These are phyloP conservation scores for Suricata suricatta DNA, from an alignment of 2,113 vertebrate genomes.

Conservation along the genomic window DNA sequence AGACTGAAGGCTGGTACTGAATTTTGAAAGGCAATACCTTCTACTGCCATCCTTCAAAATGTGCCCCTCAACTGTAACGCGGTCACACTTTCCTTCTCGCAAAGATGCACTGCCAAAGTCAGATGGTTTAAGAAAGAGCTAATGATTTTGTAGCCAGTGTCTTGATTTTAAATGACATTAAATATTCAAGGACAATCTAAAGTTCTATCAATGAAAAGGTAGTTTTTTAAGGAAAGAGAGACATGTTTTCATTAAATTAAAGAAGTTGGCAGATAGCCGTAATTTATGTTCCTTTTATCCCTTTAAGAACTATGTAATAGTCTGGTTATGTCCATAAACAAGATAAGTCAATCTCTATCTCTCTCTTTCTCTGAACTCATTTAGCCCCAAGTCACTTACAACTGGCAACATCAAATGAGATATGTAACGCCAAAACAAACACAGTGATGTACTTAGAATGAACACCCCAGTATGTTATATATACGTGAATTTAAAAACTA, in stretches of 20 bases:
- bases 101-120: constrained; percentile 20
- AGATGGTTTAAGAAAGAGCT: constrained; percentile 55
- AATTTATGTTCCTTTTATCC: background rate
- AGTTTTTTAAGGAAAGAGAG: background rate
- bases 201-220: constrained; percentile 23
- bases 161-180: constrained; percentile 40
- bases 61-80: background rate
- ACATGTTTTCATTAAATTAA: constrained; percentile 24
- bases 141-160: constrained; percentile 20
- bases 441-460: background rate
- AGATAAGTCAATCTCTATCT: background rate
- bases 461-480: background rate
- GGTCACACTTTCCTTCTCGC: constrained; percentile 65
- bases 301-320: background rate
- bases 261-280: background rate
- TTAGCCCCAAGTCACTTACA: background rate
- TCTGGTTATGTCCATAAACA: background rate
- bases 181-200: constrained; percentile 7
- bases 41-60: background rate
- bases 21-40: constrained; percentile 51
- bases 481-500: background rate
- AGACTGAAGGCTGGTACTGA: constrained; percentile 58
- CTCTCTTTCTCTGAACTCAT: background rate
- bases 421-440: constrained; percentile 39
- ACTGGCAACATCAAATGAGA: background rate